Evolutionary conservation across 2,113 vertebrate species (phyloP), one percentile per base, ranked within the genome.

Genomic region (Pleuronectes platessa): DNA sequence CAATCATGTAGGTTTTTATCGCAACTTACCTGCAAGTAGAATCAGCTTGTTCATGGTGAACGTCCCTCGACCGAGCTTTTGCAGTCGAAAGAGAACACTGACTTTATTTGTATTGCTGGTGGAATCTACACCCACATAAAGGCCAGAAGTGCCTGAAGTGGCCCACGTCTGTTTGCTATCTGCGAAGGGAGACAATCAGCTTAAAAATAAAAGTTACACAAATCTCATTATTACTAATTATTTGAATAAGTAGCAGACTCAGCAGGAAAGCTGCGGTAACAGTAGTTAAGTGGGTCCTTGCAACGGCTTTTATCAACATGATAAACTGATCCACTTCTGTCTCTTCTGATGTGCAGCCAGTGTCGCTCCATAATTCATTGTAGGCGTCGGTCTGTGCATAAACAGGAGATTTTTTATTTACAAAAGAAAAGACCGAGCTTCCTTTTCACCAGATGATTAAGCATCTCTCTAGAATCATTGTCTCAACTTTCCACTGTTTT

Each of bases 291-390:
- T 49, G 64, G 14, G 21, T 72, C 51, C 53, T 75, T 74, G 76
- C 42, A 67, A 79, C 51, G 75, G 58, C 80, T 88, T 88, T 89
- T 89, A 93, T 90, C 87, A 92, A 91, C 88, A 89, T 88, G 86
- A 91, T 92, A 93, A 91, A 89, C 76, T 54, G 71, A 86, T 79
- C 53, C 53, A 76, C 59, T 55, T 63, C 31, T 63, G 54, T 71
- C 78, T 81, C 21, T 37, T 76, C 37, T 66, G 55, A 65, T 76
- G 61, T 62, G 42, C 67, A 68, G 37, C 61, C 61, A 72, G 15
- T 62, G 23, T 79, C 27, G 61, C 45, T 75, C 55, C 27, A 40
- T 67, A 70, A 58, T 24, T 82, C n/a, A 71, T 54, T 21, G 5
- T 31, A 8, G 31, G 31, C 31, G 6, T 8, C 31, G 31, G 31